Conservation (phyloP, 2,797 vertebrate species). For the Cyprinodon diabolis region DNA sequence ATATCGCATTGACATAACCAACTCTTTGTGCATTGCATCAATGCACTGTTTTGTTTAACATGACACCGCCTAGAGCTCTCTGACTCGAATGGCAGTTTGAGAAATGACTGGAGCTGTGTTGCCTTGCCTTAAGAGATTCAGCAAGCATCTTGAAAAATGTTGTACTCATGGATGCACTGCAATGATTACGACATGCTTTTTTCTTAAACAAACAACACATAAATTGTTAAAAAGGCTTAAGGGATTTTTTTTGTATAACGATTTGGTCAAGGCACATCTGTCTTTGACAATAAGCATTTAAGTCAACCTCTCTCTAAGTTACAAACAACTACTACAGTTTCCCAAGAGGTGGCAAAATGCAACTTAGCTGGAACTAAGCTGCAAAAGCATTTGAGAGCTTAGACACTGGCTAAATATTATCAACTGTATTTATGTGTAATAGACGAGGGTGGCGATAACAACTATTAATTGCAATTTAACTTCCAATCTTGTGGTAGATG, state of each 20-base stretch:
- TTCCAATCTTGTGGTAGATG: no score
- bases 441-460: no score
- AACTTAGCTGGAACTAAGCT: neutral
- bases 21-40: conserved; percentile 74
- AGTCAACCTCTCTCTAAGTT: neutral
- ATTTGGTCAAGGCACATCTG: neutral
- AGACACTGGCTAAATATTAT: neutral
- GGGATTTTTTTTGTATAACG: neutral
- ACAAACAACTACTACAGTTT: neutral
- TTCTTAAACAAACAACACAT: conserved; percentile 7
- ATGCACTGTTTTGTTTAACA: conserved; percentile 77
- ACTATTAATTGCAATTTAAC: no score
- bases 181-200: conserved; percentile 13
- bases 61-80: conserved; percentile 60
- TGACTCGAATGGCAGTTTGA: conserved; percentile 67
- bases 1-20: conserved; percentile 83
- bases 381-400: neutral
- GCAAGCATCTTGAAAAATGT: conserved; percentile 54
- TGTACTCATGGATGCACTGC: conserved; percentile 41
- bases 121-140: conserved; percentile 58
- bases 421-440: no score
- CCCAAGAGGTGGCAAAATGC: no score
- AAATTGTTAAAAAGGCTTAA: neutral
- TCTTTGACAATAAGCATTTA: neutral
- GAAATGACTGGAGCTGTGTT: conserved; percentile 51